Evolutionary conservation across 2,113 vertebrate genomes (phyloP).

Genomic region (Malurus elegans): DNA sequence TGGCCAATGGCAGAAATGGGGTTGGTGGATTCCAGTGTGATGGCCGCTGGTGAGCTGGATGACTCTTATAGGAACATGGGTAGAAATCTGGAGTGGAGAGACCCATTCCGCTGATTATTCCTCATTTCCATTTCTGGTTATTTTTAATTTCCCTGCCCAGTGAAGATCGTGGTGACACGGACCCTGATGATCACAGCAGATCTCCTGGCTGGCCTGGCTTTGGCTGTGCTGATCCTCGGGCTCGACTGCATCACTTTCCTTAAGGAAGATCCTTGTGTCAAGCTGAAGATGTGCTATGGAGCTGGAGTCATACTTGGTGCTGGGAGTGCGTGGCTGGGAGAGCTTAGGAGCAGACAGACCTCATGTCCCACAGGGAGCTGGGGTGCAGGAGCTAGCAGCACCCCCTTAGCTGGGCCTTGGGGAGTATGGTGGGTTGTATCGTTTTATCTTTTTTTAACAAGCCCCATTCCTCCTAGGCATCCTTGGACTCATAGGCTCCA

Average conservation of each 20-base stretch:
- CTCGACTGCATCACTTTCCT: conserved; percentile 69
- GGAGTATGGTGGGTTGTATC: fast-evolving
- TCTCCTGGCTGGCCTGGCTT: conserved; percentile 66
- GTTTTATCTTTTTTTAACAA: not conserved
- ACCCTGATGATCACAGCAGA: conserved; percentile 69
- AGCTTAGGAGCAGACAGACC: not conserved
- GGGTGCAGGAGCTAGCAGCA: not conserved
- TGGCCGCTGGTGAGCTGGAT: not conserved
- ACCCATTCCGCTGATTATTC: not conserved
- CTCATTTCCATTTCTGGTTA: not conserved
- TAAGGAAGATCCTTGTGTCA: conserved; percentile 54
- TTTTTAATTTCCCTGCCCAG: not conserved
- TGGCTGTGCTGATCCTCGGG: conserved; percentile 52
- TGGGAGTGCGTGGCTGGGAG: conserved; percentile 49
- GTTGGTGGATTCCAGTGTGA: too few species aligned
- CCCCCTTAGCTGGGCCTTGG: not conserved
- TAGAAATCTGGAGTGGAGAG: not conserved
- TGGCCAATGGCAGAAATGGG: not conserved
- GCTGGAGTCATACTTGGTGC: conserved; percentile 44
- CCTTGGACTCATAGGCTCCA: conserved; percentile 67
- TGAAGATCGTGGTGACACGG: conserved; percentile 71
- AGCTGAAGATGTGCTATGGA: conserved; percentile 63
- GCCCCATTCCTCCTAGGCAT: conserved; percentile 30
- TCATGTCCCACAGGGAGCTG: not conserved
- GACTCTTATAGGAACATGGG: not conserved